Evolutionary conservation across 2,797 vertebrate genomes (phyloP).

Genomic region (Vireo griseus): DNA sequence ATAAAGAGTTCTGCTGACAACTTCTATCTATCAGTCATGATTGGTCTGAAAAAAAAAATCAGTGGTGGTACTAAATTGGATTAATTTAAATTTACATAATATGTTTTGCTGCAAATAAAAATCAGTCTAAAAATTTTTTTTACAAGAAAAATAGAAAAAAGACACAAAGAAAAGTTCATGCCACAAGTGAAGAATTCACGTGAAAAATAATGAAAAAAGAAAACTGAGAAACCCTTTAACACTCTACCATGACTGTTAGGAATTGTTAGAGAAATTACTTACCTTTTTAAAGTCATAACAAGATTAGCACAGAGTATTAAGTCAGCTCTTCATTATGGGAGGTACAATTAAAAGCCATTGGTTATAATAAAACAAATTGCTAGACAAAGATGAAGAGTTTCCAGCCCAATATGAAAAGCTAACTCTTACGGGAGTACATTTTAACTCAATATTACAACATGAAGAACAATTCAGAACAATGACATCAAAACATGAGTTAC

Average conservation of each 20-base stretch:
- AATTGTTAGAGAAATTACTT: slow-evolving; percentile 78
- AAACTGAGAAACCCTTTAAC: slow-evolving; percentile 52
- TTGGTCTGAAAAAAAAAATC: slow-evolving; percentile 44
- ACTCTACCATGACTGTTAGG: slow-evolving; percentile 66
- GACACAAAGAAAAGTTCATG: slow-evolving; percentile 54
- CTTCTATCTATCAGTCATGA: slow-evolving; percentile 19
- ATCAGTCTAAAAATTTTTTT: neutral
- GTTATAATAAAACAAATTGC: slow-evolving; percentile 73
- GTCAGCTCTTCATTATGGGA: slow-evolving; percentile 80
- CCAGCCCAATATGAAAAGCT: slow-evolving; percentile 76
- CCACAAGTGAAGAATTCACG: slow-evolving; percentile 58
- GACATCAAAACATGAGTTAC: slow-evolving; percentile 63
- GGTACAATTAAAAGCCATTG: slow-evolving; percentile 75
- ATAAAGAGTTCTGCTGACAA: slow-evolving; percentile 29
- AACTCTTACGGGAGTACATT: slow-evolving; percentile 70
- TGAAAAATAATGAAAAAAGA: slow-evolving; percentile 58
- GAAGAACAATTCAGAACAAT: slow-evolving; percentile 57
- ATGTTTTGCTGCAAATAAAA: slow-evolving; percentile 62
- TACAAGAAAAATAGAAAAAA: slow-evolving; percentile 64
- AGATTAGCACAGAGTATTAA: slow-evolving; percentile 79
- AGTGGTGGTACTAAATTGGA: slow-evolving; percentile 18
- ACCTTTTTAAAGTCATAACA: slow-evolving; percentile 79
- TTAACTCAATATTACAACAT: slow-evolving; percentile 65
- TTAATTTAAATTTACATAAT: slow-evolving; percentile 24
- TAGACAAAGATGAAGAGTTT: slow-evolving; percentile 71